Evolutionary conservation across 1,140 invertebrate genomes (phyloP), one percentile per base, ranked within the genome.

Genomic region (Drosophila murphyi): DNA sequence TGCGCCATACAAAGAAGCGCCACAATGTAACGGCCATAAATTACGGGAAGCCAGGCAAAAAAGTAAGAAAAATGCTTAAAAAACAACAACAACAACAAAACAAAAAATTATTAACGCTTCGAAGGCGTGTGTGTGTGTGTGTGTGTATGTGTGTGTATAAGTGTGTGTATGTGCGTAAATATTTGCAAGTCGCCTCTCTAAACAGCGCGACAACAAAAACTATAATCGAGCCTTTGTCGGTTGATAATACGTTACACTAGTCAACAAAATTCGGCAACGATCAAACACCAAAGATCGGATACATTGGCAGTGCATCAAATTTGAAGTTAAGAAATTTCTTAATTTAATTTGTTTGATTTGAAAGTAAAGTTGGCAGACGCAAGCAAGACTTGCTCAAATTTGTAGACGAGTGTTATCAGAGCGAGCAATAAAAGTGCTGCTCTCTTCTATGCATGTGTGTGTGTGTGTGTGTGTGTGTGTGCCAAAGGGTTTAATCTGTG

Each of bases 11-110:
- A 52, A 71, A 57, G 68, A 78, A 76, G 73, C 45, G 80, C 83
- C 80, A 88, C 83, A 88, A 80, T 88, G 85, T 88, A 74, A 75
- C 73, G 68, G 59, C 62, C 76, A 88, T 88, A 88, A 88, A 88
- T 88, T 89, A 83, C 72, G 60, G 54, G 34, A 56, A 37, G 39
- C 41, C 63, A 62, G 56, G 45, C 78, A 73, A 81, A 87, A 78
- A 69, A 82, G 62, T 72, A 76, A 68, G 70, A 50, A 72, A 78
- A 80, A 71, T 65, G 34, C 45, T 47, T 52, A 34, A 80, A 70
- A 62, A 34, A 47, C n/a, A 39, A 31, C 28, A 54, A 47, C 31
- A 73, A 20, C 1, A 54, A 37, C 51, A 72, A 60, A 65, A 41
- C 35, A 50, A 71, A 64, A 59, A 80, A 73, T 77, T 82, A 87